phyloP scores from a whole-genome alignment of 2,113 vertebrate genomes.

The Aleadryas rufinucha region DNA sequence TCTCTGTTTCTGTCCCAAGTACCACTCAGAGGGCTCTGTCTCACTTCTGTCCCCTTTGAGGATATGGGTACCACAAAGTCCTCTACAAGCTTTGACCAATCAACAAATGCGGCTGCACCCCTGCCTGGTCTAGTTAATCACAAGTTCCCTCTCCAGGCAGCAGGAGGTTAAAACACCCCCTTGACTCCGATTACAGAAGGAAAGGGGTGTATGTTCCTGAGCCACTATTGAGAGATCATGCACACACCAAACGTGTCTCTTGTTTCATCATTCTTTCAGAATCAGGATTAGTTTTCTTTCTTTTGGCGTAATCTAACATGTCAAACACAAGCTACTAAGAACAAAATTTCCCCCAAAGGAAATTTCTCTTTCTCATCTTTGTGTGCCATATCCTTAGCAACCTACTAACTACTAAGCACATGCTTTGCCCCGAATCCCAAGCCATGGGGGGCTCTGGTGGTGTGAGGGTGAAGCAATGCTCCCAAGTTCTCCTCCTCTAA shows the following conservation, averaged over 20 bases:
- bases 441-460: not conserved
- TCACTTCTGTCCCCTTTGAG: not conserved
- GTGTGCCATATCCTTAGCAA: not conserved
- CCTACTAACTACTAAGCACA: not conserved
- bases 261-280: not conserved
- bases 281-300: conserved; percentile 10
- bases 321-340: not conserved
- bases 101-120: not conserved
- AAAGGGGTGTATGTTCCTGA: not conserved
- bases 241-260: not conserved
- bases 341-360: not conserved
- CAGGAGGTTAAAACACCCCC: conserved; percentile 42
- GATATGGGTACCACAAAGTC: not conserved
- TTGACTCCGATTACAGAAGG: not conserved
- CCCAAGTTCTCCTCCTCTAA: not conserved
- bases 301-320: not conserved
- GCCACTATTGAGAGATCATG: not conserved
- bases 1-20: not conserved
- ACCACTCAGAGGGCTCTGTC: not conserved
- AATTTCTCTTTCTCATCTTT: not conserved
- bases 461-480: not conserved
- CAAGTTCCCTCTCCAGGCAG: conserved; percentile 63
- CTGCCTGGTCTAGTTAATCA: not conserved
- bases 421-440: not conserved
- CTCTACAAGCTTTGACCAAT: accelerated